Base-by-base conservation (phyloP, 2,888 invertebrate genomes). In the Trileptium ribeirensis region DNA sequence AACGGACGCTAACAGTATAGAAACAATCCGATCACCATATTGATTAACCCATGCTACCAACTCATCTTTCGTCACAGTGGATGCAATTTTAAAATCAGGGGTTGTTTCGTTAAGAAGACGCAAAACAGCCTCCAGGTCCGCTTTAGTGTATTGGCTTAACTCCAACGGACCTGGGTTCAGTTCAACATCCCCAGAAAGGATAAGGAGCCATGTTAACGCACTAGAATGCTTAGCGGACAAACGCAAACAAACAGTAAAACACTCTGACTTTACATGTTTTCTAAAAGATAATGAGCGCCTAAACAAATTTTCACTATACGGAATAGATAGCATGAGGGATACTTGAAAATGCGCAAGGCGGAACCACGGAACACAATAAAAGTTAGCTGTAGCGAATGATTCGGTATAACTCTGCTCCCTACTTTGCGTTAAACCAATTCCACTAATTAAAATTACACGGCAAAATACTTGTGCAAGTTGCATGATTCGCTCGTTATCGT, bases 51-150 rank as follows among this genome's bases (percentile, higher is more conserved):
- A 24, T 15, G 51, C 24, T n/a, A 70, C 70, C 33, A 29, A 70
- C 70, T 33, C 36, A 29, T 33, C 36, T 70, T 70, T 36, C n/a
- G 70, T 33, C 19, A 33, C n/a, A 8, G 70, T 70, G 8, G 70
- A 70, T 29, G 70, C 8, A 8, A 70, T 70, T 70, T 70, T 29
- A 70, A 70, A 70, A 70, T 70, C 70, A 70, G 70, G 36, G n/a
- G 15, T 31, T 15, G 31, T 36, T n/a, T 70, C 70, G n/a, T 70
- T 70, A 8, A 70, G 70, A 8, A 70, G 31, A 8, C 15, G 3
- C 70, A 70, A 70, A 70, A 70, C 70, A 15, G 33, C 3, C n/a
- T 70, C 70, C n/a, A 70, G 70, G 15, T 70, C 70, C 15, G 36
- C 36, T 31, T 70, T 70, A n/a, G 70, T 70, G 15, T 33, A 70